Conservation (phyloP, 35 echinoderm and acorn worm species). For the Diadema setosum region DNA sequence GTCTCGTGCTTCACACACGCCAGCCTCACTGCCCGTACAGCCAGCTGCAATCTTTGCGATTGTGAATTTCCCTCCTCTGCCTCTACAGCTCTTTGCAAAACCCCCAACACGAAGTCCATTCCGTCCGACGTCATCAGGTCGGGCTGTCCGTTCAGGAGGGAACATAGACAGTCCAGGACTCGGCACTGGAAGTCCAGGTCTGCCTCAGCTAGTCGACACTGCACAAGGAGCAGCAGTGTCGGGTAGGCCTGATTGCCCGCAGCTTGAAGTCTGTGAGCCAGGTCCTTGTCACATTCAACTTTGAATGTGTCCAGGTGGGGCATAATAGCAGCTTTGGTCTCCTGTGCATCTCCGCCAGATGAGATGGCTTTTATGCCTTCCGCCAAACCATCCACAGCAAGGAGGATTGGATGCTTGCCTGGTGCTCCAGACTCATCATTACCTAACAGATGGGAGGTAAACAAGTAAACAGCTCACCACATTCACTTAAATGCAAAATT, state of each 20-base stretch:
- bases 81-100: neutral
- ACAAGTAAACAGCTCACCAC: too few species aligned
- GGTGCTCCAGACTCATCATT: conserved; percentile 8
- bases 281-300: conserved; percentile 53
- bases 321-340: neutral
- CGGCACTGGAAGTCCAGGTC: neutral
- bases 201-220: conserved; percentile 4
- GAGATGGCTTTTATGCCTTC: neutral
- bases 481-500: too few species aligned
- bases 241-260: conserved; percentile 60
- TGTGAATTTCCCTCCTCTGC: neutral
- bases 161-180: conserved; percentile 25
- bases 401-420: conserved; percentile 34
- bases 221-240: conserved; percentile 23
- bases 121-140: conserved; percentile 64
- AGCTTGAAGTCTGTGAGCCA: conserved; percentile 56
- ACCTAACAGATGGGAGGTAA: too few species aligned
- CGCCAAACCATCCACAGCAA: conserved; percentile 41
- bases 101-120: conserved; percentile 35
- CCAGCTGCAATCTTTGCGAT: neutral
- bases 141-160: conserved; percentile 90
- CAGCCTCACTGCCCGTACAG: conserved; percentile 38
- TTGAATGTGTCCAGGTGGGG: conserved; percentile 21
- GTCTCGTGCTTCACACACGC: conserved; percentile 88
- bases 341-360: neutral